Percentiles rank a stretch among this genome's conserved stretches.
phyloP scores from a whole-genome alignment of 2,797 vertebrate genomes.

The Danio albolineatus region DNA sequence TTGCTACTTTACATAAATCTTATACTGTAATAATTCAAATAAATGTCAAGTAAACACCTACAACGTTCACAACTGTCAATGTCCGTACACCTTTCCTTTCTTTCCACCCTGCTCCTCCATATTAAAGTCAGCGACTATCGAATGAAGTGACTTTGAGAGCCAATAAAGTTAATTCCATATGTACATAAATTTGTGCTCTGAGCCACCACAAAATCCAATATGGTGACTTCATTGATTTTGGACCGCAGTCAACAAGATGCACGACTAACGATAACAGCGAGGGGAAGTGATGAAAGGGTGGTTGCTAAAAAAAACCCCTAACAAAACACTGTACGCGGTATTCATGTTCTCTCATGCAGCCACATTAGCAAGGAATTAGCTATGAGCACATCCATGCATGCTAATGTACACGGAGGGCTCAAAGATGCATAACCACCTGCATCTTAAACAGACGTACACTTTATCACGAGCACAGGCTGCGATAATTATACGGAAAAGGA shows the following conservation, averaged over 20 bases:
- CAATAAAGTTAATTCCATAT: conserved; percentile 53
- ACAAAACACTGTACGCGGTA: background rate
- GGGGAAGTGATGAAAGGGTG: conserved; percentile 18
- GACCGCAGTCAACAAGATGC: conserved; percentile 49
- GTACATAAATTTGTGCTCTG: conserved; percentile 58
- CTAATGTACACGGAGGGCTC: background rate
- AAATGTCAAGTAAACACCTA: conserved; percentile 2
- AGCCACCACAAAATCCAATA: conserved; percentile 55
- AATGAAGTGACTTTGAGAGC: conserved; percentile 47
- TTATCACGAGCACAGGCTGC: background rate
- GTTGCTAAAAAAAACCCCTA: background rate
- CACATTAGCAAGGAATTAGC: background rate
- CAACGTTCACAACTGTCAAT: conserved; percentile 32
- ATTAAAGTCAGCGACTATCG: conserved; percentile 52
- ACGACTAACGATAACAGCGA: conserved; percentile 38
- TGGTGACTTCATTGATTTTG: conserved; percentile 57
- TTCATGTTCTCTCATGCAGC: background rate
- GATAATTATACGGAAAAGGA: conserved; percentile 27
- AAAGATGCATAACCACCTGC: conserved; percentile 36
- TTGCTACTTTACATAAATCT: no score
- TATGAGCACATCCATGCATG: conserved; percentile 9
- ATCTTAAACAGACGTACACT: conserved; percentile 21
- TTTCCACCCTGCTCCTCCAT: conserved; percentile 14
- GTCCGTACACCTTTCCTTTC: conserved; percentile 16
- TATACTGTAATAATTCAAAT: background rate